These are phyloP conservation scores for Acanthosoma haemorrhoidale DNA, from an alignment of 2,888 invertebrate species.

Conservation along the genomic window DNA sequence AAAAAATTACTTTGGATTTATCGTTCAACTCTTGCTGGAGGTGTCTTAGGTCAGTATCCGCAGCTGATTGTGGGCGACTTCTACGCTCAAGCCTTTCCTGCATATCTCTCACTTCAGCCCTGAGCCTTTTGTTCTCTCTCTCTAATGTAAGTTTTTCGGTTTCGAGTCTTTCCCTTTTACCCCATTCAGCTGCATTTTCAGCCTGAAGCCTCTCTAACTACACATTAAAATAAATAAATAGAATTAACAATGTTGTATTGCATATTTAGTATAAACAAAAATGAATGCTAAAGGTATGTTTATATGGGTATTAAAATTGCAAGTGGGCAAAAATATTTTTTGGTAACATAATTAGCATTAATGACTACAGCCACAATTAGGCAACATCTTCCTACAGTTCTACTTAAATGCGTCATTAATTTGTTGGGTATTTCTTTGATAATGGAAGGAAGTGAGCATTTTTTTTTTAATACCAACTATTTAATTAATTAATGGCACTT, in stretches of 20 bases:
- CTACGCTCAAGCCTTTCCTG: conserved; percentile 58
- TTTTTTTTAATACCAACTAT: no score
- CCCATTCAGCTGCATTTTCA: conserved; percentile 92
- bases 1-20: conserved; percentile 59
- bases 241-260: neutral
- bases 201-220: conserved; percentile 80
- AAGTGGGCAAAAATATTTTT: no score
- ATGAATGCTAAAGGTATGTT: no score
- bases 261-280: neutral
- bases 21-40: conserved; percentile 63
- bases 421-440: no score
- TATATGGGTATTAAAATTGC: no score
- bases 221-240: conserved; percentile 42
- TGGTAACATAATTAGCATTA: no score
- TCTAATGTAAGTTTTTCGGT: conserved; percentile 82
- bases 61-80: conserved; percentile 58
- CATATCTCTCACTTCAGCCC: conserved; percentile 61
- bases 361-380: no score
- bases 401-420: no score
- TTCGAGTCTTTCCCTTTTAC: conserved; percentile 81
- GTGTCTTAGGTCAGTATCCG: conserved; percentile 59
- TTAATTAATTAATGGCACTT: no score
- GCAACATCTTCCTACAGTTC: no score
- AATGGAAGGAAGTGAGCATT: no score
- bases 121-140: conserved; percentile 80